These are phyloP conservation scores for Micromesistius poutassou DNA, from an alignment of 2,797 vertebrate species.

Conservation along the genomic window DNA sequence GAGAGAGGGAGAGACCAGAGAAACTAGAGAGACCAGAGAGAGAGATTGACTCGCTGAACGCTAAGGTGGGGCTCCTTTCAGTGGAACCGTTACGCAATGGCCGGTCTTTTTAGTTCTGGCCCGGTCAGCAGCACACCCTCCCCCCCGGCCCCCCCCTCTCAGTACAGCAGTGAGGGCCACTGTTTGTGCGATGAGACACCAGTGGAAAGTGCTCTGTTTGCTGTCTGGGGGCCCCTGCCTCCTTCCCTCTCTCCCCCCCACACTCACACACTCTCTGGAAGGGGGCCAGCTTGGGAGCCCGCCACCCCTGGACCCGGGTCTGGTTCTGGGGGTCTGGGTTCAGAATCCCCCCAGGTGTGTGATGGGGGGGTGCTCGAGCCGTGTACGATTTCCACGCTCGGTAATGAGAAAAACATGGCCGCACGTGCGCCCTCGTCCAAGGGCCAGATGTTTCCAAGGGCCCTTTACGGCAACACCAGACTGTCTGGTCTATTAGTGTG, in stretches of 20 bases:
- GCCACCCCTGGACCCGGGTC: background rate
- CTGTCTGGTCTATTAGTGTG: background rate
- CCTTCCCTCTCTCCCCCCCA: background rate
- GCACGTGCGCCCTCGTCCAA: slow-evolving; percentile 1
- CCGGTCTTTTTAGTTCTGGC: slow-evolving; percentile 38
- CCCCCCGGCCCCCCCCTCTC: background rate
- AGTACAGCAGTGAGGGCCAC: slow-evolving; percentile 19
- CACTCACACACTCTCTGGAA: background rate
- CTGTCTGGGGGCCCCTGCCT: slow-evolving; percentile 28
- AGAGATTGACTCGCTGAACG: slow-evolving; percentile 25
- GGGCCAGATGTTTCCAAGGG: slow-evolving; percentile 36
- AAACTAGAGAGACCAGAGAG: slow-evolving; percentile 16
- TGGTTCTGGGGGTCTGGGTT: slow-evolving; percentile 6
- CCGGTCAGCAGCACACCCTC: slow-evolving; percentile 27
- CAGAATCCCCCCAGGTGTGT: slow-evolving; percentile 38
- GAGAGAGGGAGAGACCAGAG: background rate
- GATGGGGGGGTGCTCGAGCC: slow-evolving; percentile 6
- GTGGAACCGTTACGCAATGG: slow-evolving; percentile 45
- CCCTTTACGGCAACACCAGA: background rate
- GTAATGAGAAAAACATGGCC: slow-evolving; percentile 38
- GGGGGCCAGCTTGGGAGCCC: background rate
- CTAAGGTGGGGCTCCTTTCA: slow-evolving; percentile 39
- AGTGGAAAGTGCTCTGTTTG: slow-evolving; percentile 41
- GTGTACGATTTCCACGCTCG: slow-evolving; percentile 3
- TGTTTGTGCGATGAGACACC: slow-evolving; percentile 52